These are phyloP conservation scores for Montifringilla adamsi DNA, from an alignment of 2,113 vertebrate genomes.

Conservation along the genomic window DNA sequence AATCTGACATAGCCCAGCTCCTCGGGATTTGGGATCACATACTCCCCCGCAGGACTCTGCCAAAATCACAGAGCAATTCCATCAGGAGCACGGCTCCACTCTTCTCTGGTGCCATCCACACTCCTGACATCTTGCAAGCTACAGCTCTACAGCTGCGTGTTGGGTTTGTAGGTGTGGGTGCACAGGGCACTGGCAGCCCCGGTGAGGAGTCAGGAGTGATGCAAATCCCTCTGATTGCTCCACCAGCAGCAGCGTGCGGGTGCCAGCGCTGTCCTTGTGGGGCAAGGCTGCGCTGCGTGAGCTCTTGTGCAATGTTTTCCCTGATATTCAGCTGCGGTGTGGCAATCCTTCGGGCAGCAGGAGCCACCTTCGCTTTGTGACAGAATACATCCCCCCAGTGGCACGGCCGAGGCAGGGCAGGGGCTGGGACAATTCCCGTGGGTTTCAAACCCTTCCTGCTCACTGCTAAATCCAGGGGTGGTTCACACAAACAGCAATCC, in stretches of 20 bases:
- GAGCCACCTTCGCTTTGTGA: neutral
- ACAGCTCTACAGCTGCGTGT: neutral
- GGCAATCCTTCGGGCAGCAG: neutral
- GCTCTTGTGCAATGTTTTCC: neutral
- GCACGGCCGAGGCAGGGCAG: neutral
- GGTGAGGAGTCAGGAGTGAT: neutral
- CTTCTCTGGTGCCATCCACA: neutral
- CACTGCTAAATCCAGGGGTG: neutral
- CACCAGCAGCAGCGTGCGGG: neutral
- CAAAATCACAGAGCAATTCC: neutral
- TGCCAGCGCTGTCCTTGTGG: neutral
- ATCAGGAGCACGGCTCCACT: neutral
- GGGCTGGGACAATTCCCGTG: neutral
- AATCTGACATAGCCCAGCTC: constrained; percentile 78
- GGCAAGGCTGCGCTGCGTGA: neutral
- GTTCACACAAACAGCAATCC: neutral
- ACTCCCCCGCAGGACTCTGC: constrained; percentile 69
- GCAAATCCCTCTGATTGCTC: neutral
- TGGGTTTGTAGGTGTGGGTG: neutral
- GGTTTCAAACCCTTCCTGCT: neutral
- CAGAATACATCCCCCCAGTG: neutral
- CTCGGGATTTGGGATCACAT: constrained; percentile 70
- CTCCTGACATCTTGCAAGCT: neutral
- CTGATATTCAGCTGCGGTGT: accelerated
- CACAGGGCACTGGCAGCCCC: neutral